Evolutionary conservation across 2,797 vertebrate species (phyloP).

Genomic region (Pseudochromis fuscus): DNA sequence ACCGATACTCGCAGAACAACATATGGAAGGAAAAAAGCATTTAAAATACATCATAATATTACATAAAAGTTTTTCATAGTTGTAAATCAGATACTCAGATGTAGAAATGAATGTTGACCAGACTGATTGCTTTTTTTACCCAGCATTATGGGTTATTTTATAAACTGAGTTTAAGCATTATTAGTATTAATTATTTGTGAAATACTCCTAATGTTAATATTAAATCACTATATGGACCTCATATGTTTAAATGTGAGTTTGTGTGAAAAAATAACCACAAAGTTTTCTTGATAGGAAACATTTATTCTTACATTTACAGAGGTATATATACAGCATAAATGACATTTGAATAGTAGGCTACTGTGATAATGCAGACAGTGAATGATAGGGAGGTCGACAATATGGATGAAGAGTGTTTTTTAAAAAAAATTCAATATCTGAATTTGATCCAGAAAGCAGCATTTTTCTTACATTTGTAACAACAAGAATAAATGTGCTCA

Average conservation of each 20-base stretch:
- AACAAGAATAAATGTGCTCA: conserved; percentile 18
- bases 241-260: not conserved
- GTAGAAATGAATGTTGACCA: too few relatives aligned
- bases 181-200: not conserved
- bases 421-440: conserved; percentile 22
- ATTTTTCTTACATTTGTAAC: conserved; percentile 33
- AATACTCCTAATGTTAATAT: not conserved
- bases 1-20: too few relatives aligned
- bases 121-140: too few relatives aligned
- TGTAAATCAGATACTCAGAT: too few relatives aligned
- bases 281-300: conserved; percentile 57
- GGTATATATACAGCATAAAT: conserved; percentile 63
- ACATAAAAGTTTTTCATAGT: too few relatives aligned
- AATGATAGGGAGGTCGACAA: conserved; percentile 33
- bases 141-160: too few relatives aligned
- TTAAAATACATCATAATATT: too few relatives aligned
- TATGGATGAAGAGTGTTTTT: not conserved
- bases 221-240: not conserved
- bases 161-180: too few relatives aligned
- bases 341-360: conserved; percentile 65
- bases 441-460: conserved; percentile 40
- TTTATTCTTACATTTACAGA: conserved; percentile 71
- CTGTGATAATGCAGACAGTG: conserved; percentile 65
- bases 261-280: conserved; percentile 3
- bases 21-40: too few relatives aligned